Conservation (phyloP, 2,797 vertebrate genomes). For the Xenopus petersii region DNA sequence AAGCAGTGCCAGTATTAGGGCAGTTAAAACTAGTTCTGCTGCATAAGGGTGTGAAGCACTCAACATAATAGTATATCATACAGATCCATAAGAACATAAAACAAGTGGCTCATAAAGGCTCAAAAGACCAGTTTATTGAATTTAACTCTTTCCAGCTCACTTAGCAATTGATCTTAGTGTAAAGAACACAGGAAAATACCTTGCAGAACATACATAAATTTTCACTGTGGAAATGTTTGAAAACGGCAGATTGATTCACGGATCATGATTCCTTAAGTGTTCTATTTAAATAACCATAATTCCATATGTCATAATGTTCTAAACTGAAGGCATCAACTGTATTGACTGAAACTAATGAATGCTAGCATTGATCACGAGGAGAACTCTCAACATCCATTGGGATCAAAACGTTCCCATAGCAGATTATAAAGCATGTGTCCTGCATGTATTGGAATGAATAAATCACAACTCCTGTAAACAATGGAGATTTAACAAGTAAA, state of each 20-base stretch:
- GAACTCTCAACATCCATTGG: no score
- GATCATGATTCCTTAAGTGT: conserved; percentile 1
- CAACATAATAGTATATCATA: background rate
- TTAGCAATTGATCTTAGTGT: background rate
- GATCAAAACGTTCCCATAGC: no score
- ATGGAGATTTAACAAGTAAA: no score
- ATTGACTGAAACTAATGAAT: background rate
- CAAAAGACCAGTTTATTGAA: background rate
- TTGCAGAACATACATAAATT: no score
- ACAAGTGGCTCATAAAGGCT: background rate
- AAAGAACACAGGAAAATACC: no score
- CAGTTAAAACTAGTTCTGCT: background rate
- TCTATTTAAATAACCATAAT: background rate
- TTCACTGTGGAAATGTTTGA: background rate
- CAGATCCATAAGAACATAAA: background rate
- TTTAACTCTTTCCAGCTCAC: background rate
- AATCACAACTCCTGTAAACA: no score
- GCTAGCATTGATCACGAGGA: no score
- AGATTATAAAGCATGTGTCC: no score
- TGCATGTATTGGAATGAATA: no score
- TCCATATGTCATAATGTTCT: background rate
- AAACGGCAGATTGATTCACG: background rate
- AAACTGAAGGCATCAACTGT: background rate
- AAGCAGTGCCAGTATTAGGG: background rate
- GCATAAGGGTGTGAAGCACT: background rate